A percentile compares a stretch with the other conserved stretches of the same genome.
Evolutionary conservation across 1,140 invertebrate species (phyloP).

Genomic region (Cherax destructor): DNA sequence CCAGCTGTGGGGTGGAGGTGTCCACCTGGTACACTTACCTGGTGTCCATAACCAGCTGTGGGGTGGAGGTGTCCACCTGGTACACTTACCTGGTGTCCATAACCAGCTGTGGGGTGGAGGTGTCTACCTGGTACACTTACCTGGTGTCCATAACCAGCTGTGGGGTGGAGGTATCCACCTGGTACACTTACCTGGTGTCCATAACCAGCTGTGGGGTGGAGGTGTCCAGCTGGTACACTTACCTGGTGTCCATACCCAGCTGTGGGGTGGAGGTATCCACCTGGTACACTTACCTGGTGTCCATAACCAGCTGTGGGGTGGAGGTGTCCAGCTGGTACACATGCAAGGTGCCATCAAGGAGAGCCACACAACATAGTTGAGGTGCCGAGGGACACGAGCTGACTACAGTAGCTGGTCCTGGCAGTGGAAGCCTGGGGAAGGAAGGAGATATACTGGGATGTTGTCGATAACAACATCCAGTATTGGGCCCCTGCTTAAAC

Average conservation of each 20-base stretch:
- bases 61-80: conserved; percentile 55
- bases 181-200: conserved; percentile 59
- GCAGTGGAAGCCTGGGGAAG: conserved; percentile 19
- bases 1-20: background rate
- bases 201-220: background rate
- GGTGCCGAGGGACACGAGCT: conserved; percentile 56
- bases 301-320: conserved; percentile 35
- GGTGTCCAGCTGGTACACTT: background rate
- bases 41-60: conserved; percentile 43
- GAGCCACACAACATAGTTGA: conserved; percentile 51
- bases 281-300: conserved; percentile 35
- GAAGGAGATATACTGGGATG: too few species aligned
- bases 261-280: background rate
- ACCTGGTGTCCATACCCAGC: background rate
- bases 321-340: conserved; percentile 66
- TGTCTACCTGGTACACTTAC: background rate
- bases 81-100: too few species aligned
- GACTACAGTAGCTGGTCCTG: conserved; percentile 45
- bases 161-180: conserved; percentile 51
- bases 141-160: conserved; percentile 46
- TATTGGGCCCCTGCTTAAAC: too few species aligned
- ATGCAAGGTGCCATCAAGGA: conserved; percentile 56
- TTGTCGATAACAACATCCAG: too few species aligned
- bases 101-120: background rate
- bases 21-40: conserved; percentile 14